Evolutionary conservation across 2,113 vertebrate genomes (phyloP), one percentile per base, ranked within the genome.

Genomic region (Ciconia stormi): DNA sequence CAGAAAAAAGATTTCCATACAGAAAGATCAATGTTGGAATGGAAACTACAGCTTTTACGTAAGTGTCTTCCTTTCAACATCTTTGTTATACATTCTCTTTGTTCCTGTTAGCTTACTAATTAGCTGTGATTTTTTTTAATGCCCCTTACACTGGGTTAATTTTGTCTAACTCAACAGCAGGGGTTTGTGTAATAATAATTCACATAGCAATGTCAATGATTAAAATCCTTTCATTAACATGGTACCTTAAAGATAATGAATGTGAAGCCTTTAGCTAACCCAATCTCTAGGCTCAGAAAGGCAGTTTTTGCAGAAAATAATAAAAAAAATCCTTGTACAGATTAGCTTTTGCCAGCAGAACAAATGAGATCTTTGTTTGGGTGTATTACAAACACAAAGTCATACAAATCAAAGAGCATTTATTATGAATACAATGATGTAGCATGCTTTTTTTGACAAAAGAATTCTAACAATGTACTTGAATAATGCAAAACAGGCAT

Each of bases 201-300:
- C 98, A 98, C 98, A 95, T 97, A 97, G 97, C 95, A 97, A 97
- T 98, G 98, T 97, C 97, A 98, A 97, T 98, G 98, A 98, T 98
- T 98, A 98, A 98, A 98, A 98, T 98, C 97, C 98, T 98, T 98
- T 98, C 98, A 98, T 98, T 98, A 98, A 97, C 98, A 95, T 98
- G 95, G 98, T 97, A 98, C 98, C 98, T 98, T 98, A 98, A 98
- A 98, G 97, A 98, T 98, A 98, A 98, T 98, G 98, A 98, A 98
- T 97, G 96, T 92, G 98, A 98, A 97, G 93, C 95, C 96, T 97
- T 98, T 95, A 97, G 96, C 93, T 97, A 96, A 77, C 90, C 97
- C 96, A 95, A 81, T 98, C 97, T 98, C 95, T 97, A 90, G 96
- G 74, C 95, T 84, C 94, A 96, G 97, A 95, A 97, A 98, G 74